Conservation (phyloP, 2,888 invertebrate genomes). For the Oscheius sp. region DNA sequence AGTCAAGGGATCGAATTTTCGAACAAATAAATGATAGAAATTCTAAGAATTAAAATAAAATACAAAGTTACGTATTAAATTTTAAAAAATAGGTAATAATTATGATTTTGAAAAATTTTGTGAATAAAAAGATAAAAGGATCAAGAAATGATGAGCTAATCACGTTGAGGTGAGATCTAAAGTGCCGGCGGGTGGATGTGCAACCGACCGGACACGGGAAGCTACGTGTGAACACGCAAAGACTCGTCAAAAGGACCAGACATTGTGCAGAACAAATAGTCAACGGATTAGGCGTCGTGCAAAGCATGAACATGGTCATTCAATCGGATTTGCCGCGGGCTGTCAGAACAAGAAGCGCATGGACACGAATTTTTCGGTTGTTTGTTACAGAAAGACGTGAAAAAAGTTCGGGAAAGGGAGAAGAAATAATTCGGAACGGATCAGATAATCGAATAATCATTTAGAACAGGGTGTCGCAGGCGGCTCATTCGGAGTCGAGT, state of each 20-base stretch:
- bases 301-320: conserved; percentile 17
- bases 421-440: not conserved
- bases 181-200: conserved; percentile 16
- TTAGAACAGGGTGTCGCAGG: conserved; percentile 29
- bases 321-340: not conserved
- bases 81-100: not conserved
- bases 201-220: conserved; percentile 24
- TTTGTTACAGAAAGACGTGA: not conserved
- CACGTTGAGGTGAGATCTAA: not conserved
- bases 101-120: not conserved
- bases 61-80: not conserved
- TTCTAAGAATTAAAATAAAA: not conserved
- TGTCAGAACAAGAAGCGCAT: not conserved
- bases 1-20: not conserved
- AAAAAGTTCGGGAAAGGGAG: not conserved
- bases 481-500: conserved; percentile 27
- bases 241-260: conserved; percentile 21
- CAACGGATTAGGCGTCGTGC: conserved; percentile 27
- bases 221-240: conserved; percentile 29
- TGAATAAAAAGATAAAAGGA: not conserved
- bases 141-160: not conserved
- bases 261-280: conserved; percentile 25
- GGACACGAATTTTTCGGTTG: not conserved
- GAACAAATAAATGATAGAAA: not conserved
- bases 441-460: conserved; percentile 4